phyloP scores from a whole-genome alignment of 2,888 invertebrate species.

The Netelia fuscicornis region DNA sequence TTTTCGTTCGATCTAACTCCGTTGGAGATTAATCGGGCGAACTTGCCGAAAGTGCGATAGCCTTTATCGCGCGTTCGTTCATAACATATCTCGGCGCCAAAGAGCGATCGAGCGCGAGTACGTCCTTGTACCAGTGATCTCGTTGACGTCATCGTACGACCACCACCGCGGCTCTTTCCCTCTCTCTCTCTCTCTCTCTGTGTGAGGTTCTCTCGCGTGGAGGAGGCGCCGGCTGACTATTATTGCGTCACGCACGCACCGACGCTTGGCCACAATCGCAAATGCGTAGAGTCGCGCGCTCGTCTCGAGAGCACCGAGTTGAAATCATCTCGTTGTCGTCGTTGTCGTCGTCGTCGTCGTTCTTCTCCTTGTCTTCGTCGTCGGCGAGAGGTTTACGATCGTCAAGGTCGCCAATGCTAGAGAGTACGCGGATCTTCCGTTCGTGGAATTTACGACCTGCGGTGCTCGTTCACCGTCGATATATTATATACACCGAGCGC shows the following conservation, averaged over 20 bases:
- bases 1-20: background rate
- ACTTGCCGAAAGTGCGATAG: constrained; percentile 22
- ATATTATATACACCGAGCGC: background rate
- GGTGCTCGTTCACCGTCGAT: background rate
- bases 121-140: constrained; percentile 70
- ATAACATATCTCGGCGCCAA: constrained; percentile 18
- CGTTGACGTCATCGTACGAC: constrained; percentile 66
- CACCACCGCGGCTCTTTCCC: constrained; percentile 9
- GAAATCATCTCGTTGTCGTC: constrained; percentile 55
- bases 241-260: constrained; percentile 71
- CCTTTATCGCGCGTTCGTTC: constrained; percentile 27
- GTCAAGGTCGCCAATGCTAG: constrained; percentile 59
- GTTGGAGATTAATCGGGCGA: background rate
- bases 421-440: constrained; percentile 42
- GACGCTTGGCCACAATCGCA: constrained; percentile 53
- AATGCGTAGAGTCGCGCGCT: constrained; percentile 31
- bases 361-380: constrained; percentile 32
- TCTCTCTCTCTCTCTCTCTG: constrained; percentile 37
- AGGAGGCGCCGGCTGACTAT: constrained; percentile 64
- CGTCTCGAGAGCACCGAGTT: constrained; percentile 22
- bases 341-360: constrained; percentile 35
- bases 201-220: constrained; percentile 22
- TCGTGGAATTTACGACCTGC: constrained; percentile 48
- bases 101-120: constrained; percentile 10
- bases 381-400: constrained; percentile 59